phyloP scores from a whole-genome alignment of 2,888 invertebrate species.

The Diaperis boleti region DNA sequence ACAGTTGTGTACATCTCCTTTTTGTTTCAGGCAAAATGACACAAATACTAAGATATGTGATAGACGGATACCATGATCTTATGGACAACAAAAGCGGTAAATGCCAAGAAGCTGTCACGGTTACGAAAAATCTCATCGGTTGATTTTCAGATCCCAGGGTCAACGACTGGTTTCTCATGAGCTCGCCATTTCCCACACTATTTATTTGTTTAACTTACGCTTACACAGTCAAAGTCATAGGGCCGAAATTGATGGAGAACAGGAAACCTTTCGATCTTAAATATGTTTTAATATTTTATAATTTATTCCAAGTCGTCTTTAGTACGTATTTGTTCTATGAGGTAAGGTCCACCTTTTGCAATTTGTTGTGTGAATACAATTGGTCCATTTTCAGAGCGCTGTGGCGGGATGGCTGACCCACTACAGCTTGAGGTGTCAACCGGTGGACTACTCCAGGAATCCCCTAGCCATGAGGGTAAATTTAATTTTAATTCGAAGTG shows the following conservation, averaged over 20 bases:
- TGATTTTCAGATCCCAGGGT: constrained; percentile 83
- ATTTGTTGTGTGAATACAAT: not conserved
- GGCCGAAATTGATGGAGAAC: constrained; percentile 90
- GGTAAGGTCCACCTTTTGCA: too few species aligned
- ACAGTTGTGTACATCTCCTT: not conserved
- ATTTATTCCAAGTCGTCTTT: constrained; percentile 89
- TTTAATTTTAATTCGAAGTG: too few species aligned
- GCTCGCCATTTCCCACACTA: constrained; percentile 88
- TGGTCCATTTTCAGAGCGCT: constrained; percentile 65
- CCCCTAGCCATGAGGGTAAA: constrained; percentile 79
- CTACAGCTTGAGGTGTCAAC: constrained; percentile 83
- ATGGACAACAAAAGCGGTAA: constrained; percentile 80
- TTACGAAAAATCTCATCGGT: not conserved
- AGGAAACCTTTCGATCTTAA: constrained; percentile 88
- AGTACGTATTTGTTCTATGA: constrained; percentile 94
- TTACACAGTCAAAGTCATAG: constrained; percentile 83
- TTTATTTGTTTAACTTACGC: constrained; percentile 87
- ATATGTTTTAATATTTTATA: constrained; percentile 84
- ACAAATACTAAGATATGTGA: constrained; percentile 69
- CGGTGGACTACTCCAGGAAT: constrained; percentile 80
- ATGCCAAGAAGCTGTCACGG: not conserved
- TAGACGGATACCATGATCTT: constrained; percentile 78
- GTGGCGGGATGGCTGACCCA: constrained; percentile 78
- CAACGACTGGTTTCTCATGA: constrained; percentile 90
- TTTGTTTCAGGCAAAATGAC: constrained; percentile 67